Conservation (phyloP, 2,797 vertebrate species). For the Parambassis ranga region DNA sequence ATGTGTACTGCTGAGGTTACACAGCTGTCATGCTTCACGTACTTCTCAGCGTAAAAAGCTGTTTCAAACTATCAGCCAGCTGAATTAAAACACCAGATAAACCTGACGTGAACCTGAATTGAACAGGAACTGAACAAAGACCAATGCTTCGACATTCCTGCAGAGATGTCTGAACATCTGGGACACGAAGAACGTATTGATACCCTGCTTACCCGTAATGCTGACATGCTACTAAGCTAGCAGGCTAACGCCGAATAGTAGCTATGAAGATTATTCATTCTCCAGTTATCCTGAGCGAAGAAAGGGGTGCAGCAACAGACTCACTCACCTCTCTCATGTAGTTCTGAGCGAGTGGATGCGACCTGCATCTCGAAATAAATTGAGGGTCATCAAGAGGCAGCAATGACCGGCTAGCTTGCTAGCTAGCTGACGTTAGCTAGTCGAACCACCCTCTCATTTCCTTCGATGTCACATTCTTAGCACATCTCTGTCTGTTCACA, state of each 20-base stretch:
- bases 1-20: no score
- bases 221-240: constrained; percentile 29
- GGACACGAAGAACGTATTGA: background rate
- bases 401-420: background rate
- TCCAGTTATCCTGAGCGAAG: background rate
- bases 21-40: background rate
- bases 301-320: background rate
- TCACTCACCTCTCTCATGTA: constrained; percentile 54
- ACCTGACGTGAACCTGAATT: no score
- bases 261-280: background rate
- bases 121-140: no score
- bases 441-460: constrained; percentile 14
- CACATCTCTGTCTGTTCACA: constrained; percentile 39
- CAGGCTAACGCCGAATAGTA: constrained; percentile 17
- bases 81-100: background rate
- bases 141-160: background rate
- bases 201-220: background rate
- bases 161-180: background rate
- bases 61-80: no score
- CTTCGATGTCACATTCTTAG: constrained; percentile 36
- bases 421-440: constrained; percentile 38
- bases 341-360: background rate
- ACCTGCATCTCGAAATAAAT: constrained; percentile 2
- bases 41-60: no score
- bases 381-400: constrained; percentile 5